These are phyloP conservation scores for Neodiprion virginianus DNA, from an alignment of 1,140 invertebrate genomes.

Conservation along the genomic window DNA sequence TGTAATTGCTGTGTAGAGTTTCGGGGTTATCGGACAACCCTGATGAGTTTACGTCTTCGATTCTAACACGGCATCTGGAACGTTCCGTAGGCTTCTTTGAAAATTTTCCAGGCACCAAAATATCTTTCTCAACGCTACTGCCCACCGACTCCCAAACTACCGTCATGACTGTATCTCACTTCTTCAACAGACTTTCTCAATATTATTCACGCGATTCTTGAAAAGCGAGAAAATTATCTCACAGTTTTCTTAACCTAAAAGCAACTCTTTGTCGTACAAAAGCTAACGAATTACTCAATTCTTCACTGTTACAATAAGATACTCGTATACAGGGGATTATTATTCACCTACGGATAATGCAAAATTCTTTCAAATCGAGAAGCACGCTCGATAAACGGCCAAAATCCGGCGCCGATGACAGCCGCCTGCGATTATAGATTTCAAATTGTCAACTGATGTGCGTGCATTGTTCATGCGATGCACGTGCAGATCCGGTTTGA, in stretches of 20 bases:
- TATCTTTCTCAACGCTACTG: constrained; percentile 43
- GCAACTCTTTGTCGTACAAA: too few relatives aligned
- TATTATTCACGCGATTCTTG: too few relatives aligned
- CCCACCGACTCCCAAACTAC: constrained; percentile 44
- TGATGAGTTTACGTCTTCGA: constrained; percentile 38
- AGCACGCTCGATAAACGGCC: not conserved
- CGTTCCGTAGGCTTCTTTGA: constrained; percentile 47
- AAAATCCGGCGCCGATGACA: not conserved
- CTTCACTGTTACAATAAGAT: too few relatives aligned
- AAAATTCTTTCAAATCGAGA: not conserved
- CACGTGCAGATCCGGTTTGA: too few relatives aligned
- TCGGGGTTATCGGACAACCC: constrained; percentile 27
- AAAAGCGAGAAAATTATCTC: too few relatives aligned
- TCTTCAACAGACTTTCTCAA: too few relatives aligned
- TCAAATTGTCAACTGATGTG: too few relatives aligned
- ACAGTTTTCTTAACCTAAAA: not conserved
- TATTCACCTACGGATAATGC: not conserved
- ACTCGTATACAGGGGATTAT: not conserved
- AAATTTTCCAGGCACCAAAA: constrained; percentile 39
- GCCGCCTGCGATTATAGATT: not conserved
- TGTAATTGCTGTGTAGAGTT: constrained; percentile 37
- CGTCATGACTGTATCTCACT: constrained; percentile 11
- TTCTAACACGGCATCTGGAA: constrained; percentile 39
- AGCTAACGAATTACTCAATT: too few relatives aligned
- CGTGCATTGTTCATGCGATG: too few relatives aligned